Conservation (phyloP, 2,888 invertebrate species). For the Tuta absoluta region DNA sequence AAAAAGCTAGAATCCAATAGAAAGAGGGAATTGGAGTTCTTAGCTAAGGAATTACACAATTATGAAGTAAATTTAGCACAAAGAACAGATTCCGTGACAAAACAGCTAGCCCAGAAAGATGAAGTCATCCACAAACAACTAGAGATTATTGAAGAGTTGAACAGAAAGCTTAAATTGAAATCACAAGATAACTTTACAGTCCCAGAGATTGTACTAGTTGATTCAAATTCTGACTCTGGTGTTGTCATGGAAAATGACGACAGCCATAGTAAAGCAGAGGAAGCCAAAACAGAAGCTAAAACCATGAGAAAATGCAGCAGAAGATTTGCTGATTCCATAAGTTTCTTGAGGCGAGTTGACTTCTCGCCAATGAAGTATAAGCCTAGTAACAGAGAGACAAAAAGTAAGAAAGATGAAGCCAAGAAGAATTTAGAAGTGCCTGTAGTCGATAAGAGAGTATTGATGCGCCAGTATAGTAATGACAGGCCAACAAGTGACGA, state of each 20-base stretch:
- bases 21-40: slow-evolving; percentile 71
- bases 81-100: slow-evolving; percentile 65
- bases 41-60: slow-evolving; percentile 70
- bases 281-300: slow-evolving; percentile 59
- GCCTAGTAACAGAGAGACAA: slow-evolving; percentile 57
- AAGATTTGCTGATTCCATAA: slow-evolving; percentile 73
- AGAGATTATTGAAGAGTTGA: slow-evolving; percentile 65
- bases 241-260: slow-evolving; percentile 71
- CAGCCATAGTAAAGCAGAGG: slow-evolving; percentile 51
- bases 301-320: slow-evolving; percentile 67
- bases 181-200: slow-evolving; percentile 49
- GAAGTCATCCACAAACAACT: slow-evolving; percentile 65
- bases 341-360: slow-evolving; percentile 71
- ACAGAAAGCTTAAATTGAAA: slow-evolving; percentile 60
- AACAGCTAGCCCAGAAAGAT: slow-evolving; percentile 70
- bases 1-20: slow-evolving; percentile 72
- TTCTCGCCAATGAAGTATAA: slow-evolving; percentile 78
- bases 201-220: slow-evolving; percentile 66
- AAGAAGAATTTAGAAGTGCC: slow-evolving; percentile 66
- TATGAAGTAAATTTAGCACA: slow-evolving; percentile 71
- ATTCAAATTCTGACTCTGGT: slow-evolving; percentile 77
- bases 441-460: slow-evolving; percentile 47
- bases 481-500: slow-evolving; percentile 69
- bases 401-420: slow-evolving; percentile 69
- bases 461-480: slow-evolving; percentile 57